Base-by-base conservation (phyloP, 1,140 invertebrate species). In the Pemphigus obesinymphae region DNA sequence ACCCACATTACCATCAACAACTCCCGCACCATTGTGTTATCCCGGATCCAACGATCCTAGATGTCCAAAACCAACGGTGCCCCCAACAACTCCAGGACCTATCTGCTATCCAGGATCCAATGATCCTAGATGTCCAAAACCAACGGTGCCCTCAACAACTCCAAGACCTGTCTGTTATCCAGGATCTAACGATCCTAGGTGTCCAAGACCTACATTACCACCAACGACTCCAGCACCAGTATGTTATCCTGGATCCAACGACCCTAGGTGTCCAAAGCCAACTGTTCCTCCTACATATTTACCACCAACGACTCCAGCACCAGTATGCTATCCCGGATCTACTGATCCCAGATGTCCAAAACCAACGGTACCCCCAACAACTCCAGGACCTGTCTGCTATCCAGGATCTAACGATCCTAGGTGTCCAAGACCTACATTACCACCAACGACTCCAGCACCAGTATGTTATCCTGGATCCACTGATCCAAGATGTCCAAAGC, bases 271-370 rank as follows among this genome's bases (percentile, higher is more conserved):
- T 13, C 43, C 43, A 45, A 45, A 45, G 13, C 43, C 43, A 6
- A 11, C 43, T 1, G 8, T 13, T 11, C 43, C 43, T 11, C 10
- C 43, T 2, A 45, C 43, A 5, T 7, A 7, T 7, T 45, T 45
- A 45, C 43, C 43, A 11, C 13, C 43, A 6, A 45, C 10, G 10
- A 7, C 43, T 2, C 4, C 43, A 11, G 8, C 43, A 6, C 43
- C 43, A 45, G 43, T 45, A 11, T 45, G 43, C 13, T 45, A 45
- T 11, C 43, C 43, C 8, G 43, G 86, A 17, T 86, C 86, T 15
- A 85, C 31, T 37, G 87, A 87, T 83, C 86, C 86, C 61, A 85
- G 87, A 83, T 88, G 87, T 84, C 86, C 86, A 34, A 81, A 58
- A 83, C 85, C 85, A 84, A 83, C 58, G 75, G 17, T 37, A 58